Evolutionary conservation across 2,888 invertebrate species (phyloP), one percentile per base, ranked within the genome.

Genomic region (Lithosia quadra): DNA sequence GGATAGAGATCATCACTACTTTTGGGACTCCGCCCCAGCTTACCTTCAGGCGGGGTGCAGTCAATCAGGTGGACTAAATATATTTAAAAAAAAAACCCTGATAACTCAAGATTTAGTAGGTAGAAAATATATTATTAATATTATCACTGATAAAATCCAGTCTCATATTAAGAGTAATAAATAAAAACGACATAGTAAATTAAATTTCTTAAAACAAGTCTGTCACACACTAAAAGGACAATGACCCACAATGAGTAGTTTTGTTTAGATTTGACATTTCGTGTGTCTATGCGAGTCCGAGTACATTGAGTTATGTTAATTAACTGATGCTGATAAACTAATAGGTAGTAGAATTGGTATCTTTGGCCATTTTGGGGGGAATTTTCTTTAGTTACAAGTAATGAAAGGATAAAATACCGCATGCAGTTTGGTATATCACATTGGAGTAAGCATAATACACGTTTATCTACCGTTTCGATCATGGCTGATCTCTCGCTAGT

Each of bases 191-290:
- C 15, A 24, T 55, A 36, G 21, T 2, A 67, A 65, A 67, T 39
- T 58, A 65, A 58, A 11, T 33, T 49, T 68, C n/a, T 10, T 10
- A 57, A 63, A 67, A 75, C 61, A 43, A 53, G 58, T 68, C 62
- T 65, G 56, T 56, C 64, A 55, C 36, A 49, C 56, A 78, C 75
- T 71, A 68, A 72, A 67, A 75, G 79, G 67, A 28, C 68, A 63
- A 61, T 75, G 81, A 71, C 66, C 81, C 21, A n/a, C n/a, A 49
- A 49, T n/a, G 4, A 34, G 64, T 66, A 59, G 34, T 43, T 63
- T 68, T 65, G 75, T 72, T 70, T 74, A 63, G 62, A 65, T 60
- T 62, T 22, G 63, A 68, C 39, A 63, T 70, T 60, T 69, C 63
- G 62, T 69, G 60, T 61, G 56, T 70, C 39, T 62, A 21, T 36